Conservation (phyloP, 1,140 invertebrate genomes). For the Polypedilum vanderplanki region DNA sequence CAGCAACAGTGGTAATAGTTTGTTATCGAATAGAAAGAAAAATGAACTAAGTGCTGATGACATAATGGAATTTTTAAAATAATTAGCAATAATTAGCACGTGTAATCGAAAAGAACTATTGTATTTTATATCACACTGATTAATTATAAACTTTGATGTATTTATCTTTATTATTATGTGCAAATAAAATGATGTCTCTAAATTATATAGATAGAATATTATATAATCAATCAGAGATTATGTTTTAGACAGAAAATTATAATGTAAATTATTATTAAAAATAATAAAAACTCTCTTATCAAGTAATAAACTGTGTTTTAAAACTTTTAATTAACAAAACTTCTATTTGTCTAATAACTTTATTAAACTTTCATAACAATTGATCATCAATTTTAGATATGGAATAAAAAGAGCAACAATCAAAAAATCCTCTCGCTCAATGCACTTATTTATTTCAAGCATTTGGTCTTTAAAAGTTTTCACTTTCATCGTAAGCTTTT, state of each 20-base stretch:
- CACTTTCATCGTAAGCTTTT: background rate
- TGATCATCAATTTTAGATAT: background rate
- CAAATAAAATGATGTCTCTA: background rate
- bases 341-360: too few relatives aligned
- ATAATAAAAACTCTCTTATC: too few relatives aligned
- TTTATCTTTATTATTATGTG: background rate
- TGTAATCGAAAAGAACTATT: background rate
- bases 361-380: too few relatives aligned
- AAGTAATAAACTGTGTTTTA: too few relatives aligned
- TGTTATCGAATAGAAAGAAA: background rate
- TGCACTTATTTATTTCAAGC: background rate
- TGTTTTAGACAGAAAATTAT: background rate
- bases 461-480: background rate
- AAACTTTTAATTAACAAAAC: too few relatives aligned
- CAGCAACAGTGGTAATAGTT: background rate
- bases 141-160: background rate
- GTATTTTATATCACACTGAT: background rate
- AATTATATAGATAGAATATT: background rate
- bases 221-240: background rate
- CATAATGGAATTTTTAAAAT: conserved; percentile 7
- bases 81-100: too few relatives aligned
- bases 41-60: background rate
- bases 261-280: background rate
- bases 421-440: background rate
- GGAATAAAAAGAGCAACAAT: background rate